Evolutionary conservation across 2,797 vertebrate genomes (phyloP).

Genomic region (Coreius guichenoti): DNA sequence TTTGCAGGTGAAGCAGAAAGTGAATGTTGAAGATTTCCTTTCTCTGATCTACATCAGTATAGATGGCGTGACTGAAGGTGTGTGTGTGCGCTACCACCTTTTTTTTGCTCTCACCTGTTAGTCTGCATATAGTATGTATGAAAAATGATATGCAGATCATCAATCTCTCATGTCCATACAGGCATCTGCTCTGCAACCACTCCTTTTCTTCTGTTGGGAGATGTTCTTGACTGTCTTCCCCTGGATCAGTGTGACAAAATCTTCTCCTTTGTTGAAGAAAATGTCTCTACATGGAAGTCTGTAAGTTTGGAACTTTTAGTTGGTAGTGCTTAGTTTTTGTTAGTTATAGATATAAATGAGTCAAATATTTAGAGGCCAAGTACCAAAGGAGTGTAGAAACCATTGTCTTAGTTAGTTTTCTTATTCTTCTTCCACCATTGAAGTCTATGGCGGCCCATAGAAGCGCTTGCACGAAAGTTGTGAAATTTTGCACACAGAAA

Average conservation of each 20-base stretch:
- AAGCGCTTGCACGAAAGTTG: background rate
- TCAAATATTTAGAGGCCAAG: background rate
- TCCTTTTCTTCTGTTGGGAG: slow-evolving; percentile 93
- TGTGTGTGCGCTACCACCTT: slow-evolving; percentile 33
- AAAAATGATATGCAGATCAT: background rate
- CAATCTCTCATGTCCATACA: slow-evolving; percentile 57
- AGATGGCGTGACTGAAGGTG: slow-evolving; percentile 92
- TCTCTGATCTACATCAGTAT: slow-evolving; percentile 95
- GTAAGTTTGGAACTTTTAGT: slow-evolving; percentile 73
- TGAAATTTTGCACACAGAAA: no score
- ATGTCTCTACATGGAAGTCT: slow-evolving; percentile 98
- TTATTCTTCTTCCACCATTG: background rate
- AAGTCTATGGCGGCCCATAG: background rate
- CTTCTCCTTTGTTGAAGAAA: slow-evolving; percentile 97
- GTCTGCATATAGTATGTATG: background rate
- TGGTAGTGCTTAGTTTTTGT: background rate
- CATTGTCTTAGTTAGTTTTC: background rate
- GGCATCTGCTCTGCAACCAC: slow-evolving; percentile 96
- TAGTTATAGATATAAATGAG: no score
- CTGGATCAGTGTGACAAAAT: slow-evolving; percentile 96
- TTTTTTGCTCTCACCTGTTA: background rate
- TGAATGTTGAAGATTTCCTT: slow-evolving; percentile 89
- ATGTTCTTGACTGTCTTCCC: slow-evolving; percentile 96
- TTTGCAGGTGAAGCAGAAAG: slow-evolving; percentile 85
- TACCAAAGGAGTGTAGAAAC: background rate